Evolutionary conservation across 2,113 vertebrate species (phyloP).

Genomic region (Nettapus auritus): DNA sequence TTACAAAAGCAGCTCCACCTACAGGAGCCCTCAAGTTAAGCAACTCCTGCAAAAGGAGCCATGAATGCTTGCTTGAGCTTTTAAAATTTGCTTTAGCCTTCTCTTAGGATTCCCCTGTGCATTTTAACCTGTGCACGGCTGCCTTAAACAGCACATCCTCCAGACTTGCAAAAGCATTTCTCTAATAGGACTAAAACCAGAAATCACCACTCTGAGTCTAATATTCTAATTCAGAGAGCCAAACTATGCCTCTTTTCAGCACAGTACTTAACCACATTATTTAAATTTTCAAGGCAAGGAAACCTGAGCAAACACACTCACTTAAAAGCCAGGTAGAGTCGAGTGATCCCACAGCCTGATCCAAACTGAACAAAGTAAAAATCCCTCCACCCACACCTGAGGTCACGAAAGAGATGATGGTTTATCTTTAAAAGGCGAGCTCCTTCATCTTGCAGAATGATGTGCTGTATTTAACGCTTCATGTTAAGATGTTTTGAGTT

Average conservation of each 20-base stretch:
- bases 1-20: slow-evolving; percentile 37
- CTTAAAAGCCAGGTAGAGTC: neutral
- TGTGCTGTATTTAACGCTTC: slow-evolving; percentile 25
- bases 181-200: neutral
- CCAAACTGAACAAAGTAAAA: neutral
- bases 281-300: neutral
- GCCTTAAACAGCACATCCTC: neutral
- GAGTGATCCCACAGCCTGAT: neutral
- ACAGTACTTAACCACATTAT: neutral
- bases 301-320: neutral
- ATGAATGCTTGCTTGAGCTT: neutral
- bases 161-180: neutral
- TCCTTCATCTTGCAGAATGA: neutral
- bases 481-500: slow-evolving; percentile 44
- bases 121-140: neutral
- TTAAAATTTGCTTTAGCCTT: neutral
- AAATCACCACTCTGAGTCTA: neutral
- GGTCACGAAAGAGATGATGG: neutral
- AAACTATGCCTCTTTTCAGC: neutral
- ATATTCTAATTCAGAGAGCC: neutral
- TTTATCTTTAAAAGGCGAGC: neutral
- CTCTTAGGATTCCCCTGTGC: neutral
- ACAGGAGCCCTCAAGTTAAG: neutral
- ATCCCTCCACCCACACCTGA: neutral
- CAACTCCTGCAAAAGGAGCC: neutral